A percentile compares a stretch with the other conserved stretches of the same genome.
Conservation (phyloP, 2,113 vertebrate genomes). For the Ceratotherium simum region DNA sequence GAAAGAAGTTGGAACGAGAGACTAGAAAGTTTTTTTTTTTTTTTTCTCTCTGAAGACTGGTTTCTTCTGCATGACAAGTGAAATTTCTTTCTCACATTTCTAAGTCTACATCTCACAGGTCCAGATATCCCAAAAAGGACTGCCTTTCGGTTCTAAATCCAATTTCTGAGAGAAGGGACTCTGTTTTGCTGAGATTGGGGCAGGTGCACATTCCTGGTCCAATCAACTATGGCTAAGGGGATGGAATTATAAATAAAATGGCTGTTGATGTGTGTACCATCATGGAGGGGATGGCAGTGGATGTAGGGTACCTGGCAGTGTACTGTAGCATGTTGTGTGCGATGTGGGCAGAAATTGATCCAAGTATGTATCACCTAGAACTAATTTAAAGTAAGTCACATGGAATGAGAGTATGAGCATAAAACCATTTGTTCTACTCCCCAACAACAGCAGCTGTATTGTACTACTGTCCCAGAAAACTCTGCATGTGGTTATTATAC, state of each 20-base stretch:
- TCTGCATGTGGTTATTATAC: slow-evolving; percentile 56
- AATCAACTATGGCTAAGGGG: not conserved
- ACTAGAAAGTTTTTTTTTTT: not conserved
- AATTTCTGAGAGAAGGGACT: not conserved
- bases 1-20: not conserved
- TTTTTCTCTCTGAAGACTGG: not conserved
- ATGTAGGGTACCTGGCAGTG: not conserved
- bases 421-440: not conserved
- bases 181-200: not conserved
- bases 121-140: not conserved
- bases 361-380: not conserved
- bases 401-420: not conserved
- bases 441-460: not conserved
- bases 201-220: not conserved
- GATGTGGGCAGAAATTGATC: not conserved
- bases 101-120: not conserved
- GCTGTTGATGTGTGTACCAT: not conserved
- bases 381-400: slow-evolving; percentile 15
- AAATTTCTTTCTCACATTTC: not conserved
- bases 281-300: not conserved
- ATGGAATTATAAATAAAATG: not conserved
- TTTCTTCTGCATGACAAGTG: not conserved
- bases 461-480: not conserved
- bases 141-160: not conserved
- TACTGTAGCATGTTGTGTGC: not conserved